Percentiles rank a stretch among this genome's conserved stretches.
Evolutionary conservation across 2,113 vertebrate genomes (phyloP).

Genomic region (Thamnophis sirtalis): DNA sequence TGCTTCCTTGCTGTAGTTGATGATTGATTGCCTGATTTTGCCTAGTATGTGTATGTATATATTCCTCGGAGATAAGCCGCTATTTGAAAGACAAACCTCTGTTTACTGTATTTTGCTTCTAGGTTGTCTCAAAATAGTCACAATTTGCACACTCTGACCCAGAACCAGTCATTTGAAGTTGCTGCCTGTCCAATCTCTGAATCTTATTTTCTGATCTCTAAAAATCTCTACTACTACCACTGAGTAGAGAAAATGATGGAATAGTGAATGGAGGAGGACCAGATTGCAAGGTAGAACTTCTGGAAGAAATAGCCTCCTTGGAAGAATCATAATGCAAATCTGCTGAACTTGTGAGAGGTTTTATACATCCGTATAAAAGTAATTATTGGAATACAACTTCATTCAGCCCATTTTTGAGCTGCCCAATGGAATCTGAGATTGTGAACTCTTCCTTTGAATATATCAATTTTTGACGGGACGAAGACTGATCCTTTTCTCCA

Average conservation of each 20-base stretch:
- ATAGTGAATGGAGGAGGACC: not conserved
- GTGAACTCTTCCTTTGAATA: not conserved
- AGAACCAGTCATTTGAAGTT: not conserved
- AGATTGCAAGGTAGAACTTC: not conserved
- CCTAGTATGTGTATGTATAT: no score
- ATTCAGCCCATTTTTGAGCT: not conserved
- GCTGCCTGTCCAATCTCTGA: not conserved
- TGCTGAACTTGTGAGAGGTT: not conserved
- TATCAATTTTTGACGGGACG: not conserved
- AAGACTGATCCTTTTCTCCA: not conserved
- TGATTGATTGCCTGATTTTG: no score
- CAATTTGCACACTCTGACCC: no score
- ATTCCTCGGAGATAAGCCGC: no score
- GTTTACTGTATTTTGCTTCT: no score
- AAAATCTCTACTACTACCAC: not conserved
- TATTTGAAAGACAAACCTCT: no score
- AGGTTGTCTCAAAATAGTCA: no score
- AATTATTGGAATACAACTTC: not conserved
- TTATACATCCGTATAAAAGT: not conserved
- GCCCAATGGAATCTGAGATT: not conserved
- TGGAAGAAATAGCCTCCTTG: not conserved
- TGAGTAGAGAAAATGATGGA: not conserved
- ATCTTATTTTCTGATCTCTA: not conserved
- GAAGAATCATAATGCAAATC: not conserved
- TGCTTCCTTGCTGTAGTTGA: no score